These are phyloP conservation scores for Endotricha flammealis DNA, from an alignment of 2,888 invertebrate genomes.

Conservation along the genomic window DNA sequence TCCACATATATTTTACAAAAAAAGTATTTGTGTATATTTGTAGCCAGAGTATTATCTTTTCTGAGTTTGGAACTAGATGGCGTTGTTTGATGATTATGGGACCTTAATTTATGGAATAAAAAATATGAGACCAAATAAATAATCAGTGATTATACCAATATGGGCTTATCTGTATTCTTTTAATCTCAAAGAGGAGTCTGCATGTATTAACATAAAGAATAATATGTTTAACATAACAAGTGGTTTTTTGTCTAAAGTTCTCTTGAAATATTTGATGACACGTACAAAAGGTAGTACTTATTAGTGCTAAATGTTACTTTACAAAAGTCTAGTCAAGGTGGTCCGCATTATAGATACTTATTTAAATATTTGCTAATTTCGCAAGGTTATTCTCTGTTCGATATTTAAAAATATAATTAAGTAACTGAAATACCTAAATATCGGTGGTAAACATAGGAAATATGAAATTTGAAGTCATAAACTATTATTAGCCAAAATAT, in stretches of 20 bases:
- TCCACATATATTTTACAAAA: no score
- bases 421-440: conserved; percentile 5
- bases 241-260: background rate
- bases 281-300: background rate
- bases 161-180: background rate
- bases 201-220: background rate
- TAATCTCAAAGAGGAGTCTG: background rate
- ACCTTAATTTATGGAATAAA: no score
- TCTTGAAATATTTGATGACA: background rate
- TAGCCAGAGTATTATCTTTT: no score
- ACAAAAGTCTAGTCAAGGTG: conserved; percentile 46
- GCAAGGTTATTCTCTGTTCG: conserved; percentile 43
- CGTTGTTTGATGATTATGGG: no score
- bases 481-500: no score
- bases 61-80: no score
- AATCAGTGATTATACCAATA: background rate
- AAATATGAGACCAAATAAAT: no score
- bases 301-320: conserved; percentile 15
- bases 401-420: conserved; percentile 27
- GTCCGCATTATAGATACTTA: conserved; percentile 49
- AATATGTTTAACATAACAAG: background rate
- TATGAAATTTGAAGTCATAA: no score
- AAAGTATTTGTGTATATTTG: no score
- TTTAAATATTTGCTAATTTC: conserved; percentile 56
- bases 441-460: no score